These are phyloP conservation scores for Pseudorectes ferrugineus DNA, from an alignment of 2,113 vertebrate genomes.

Conservation along the genomic window DNA sequence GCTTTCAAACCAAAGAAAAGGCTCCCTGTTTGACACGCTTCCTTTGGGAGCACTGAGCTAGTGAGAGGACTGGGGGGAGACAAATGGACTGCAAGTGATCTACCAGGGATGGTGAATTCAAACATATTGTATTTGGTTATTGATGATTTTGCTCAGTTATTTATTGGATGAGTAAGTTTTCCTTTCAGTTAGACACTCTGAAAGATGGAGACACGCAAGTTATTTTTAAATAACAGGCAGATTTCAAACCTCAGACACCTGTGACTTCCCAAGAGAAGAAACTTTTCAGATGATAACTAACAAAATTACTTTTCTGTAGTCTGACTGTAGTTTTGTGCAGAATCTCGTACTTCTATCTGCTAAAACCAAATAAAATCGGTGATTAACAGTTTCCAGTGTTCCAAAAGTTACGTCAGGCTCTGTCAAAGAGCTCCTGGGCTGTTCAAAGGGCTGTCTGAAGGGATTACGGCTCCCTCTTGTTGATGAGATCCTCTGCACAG, in stretches of 20 bases:
- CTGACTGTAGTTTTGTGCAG: background rate
- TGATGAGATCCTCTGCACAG: background rate
- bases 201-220: background rate
- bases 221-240: background rate
- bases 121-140: background rate
- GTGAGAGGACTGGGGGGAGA: background rate
- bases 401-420: background rate
- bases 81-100: background rate
- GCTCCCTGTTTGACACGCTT: background rate
- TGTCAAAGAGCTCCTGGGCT: background rate
- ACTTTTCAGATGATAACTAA: background rate
- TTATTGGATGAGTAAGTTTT: background rate
- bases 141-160: background rate
- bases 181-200: background rate
- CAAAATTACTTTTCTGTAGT: background rate
- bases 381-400: background rate
- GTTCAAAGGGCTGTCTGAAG: conserved; percentile 32
- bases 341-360: background rate
- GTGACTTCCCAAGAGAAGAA: background rate
- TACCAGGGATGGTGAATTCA: background rate
- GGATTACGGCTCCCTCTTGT: conserved; percentile 9
- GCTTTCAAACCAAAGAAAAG: background rate
- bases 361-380: background rate
- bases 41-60: background rate
- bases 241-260: background rate